Base-by-base conservation (phyloP, 2,797 vertebrate genomes). In the Acestrorhynchus altus region DNA sequence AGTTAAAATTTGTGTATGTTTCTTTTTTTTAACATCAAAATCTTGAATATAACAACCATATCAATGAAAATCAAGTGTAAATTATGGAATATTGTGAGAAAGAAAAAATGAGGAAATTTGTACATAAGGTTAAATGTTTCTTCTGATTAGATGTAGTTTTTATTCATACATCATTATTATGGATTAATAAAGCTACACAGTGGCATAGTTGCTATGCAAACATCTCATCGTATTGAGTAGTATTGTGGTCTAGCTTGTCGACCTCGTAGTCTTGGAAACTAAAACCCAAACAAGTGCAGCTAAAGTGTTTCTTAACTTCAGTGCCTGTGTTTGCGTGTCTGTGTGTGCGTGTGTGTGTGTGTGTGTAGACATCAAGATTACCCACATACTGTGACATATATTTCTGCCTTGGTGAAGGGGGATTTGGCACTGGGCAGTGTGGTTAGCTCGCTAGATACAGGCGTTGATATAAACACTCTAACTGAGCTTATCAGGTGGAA, bases 401-500 rank as follows among this genome's bases (percentile, higher is more conserved):
- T 18, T 76, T 59, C 39, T 64, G 31, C n/a, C 12, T 18, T 61
- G 67, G 57, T 44, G 60, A 64, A 76, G 51, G 10, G 71, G 42
- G 68, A 52, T 63, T 78, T 78, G 65, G 67, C 57, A 28, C 54
- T 46, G 10, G 20, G 20, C 51, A 77, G 26, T 80, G 77, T 46
- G 70, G 63, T 74, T 66, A 65, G 70, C 40, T 71, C 51, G 59
- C 51, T 71, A 80, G 74, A 64, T 69, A 64, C 20, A 9, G 42
- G 28, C 20, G 22, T 44, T 72, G 64, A 76, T 73, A 64, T 70
- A 71, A 77, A 78, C 26, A 61, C 46, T 51, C 20, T 40, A 64
- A 77, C 49, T 26, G 9, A 2, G 51, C 67, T 66, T 64, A 74
- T 83, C 71, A 80, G 71, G 75, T 80, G 60, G 76, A 80, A 80